Percentiles rank a stretch among this genome's conserved stretches.
Conservation (phyloP, 2,113 vertebrate species). For the Trogon melanurus region DNA sequence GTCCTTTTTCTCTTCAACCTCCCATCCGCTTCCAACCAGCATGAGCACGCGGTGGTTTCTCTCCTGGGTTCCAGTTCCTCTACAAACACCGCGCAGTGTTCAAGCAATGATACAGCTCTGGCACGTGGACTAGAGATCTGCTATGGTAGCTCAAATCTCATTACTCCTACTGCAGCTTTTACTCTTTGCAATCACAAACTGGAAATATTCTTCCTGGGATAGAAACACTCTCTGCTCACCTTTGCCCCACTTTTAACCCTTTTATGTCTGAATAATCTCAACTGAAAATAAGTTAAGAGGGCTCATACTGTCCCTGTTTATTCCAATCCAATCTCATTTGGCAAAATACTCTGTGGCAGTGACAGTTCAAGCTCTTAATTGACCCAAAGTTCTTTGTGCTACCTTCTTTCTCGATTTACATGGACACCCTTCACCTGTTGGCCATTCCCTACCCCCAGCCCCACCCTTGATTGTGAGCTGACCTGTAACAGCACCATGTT, state of each 20-base stretch:
- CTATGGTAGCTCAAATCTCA: background rate
- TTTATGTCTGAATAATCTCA: background rate
- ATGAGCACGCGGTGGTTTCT: background rate
- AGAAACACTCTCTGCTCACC: background rate
- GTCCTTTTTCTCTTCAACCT: background rate
- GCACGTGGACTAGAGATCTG: background rate
- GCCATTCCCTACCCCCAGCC: background rate
- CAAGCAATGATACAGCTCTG: background rate
- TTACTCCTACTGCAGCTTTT: background rate
- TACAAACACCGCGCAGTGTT: background rate
- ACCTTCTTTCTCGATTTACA: background rate
- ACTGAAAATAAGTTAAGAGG: background rate
- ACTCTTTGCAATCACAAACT: background rate
- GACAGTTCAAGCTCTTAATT: background rate
- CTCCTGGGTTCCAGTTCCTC: background rate
- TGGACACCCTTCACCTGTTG: background rate
- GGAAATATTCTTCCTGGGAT: background rate
- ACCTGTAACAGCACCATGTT: background rate
- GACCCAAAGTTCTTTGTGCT: background rate
- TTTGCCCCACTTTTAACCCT: background rate
- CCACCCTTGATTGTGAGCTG: background rate
- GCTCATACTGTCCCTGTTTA: background rate
- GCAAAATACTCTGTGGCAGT: background rate
- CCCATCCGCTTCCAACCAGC: background rate
- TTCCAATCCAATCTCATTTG: background rate